These are phyloP conservation scores for Nezara viridula DNA, from an alignment of 2,888 invertebrate genomes.

Conservation along the genomic window DNA sequence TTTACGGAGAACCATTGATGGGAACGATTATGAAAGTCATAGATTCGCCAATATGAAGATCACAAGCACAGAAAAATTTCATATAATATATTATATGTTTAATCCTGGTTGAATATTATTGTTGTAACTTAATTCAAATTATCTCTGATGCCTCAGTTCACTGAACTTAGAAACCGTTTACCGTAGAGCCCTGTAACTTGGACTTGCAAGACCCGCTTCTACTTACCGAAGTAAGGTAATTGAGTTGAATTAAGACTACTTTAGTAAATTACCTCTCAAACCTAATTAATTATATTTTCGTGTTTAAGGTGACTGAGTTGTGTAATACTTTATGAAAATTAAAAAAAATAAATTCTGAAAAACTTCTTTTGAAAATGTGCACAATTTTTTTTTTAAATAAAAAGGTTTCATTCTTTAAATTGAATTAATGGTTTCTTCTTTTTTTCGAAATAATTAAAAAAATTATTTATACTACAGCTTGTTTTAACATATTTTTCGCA, in stretches of 20 bases:
- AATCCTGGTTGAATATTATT: background rate
- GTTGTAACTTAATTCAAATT: background rate
- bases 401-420: too few species aligned
- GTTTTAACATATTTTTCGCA: too few species aligned
- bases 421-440: too few species aligned
- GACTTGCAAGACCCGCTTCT: conserved; percentile 4
- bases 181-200: conserved; percentile 20
- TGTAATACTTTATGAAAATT: background rate
- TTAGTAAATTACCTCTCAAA: background rate
- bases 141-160: background rate
- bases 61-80: background rate
- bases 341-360: background rate
- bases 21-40: too few species aligned
- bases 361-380: background rate
- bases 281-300: background rate
- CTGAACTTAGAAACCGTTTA: conserved; percentile 24
- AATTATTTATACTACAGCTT: too few species aligned
- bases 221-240: conserved; percentile 3
- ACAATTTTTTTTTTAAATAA: too few species aligned
- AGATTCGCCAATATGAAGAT: too few species aligned
- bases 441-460: too few species aligned
- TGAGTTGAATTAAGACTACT: conserved; percentile 33
- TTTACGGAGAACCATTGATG: too few species aligned
- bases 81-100: background rate
- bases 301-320: background rate